Evolutionary conservation across 2,888 invertebrate genomes (phyloP), one percentile per base, ranked within the genome.

Genomic region (Rotaria macrura): DNA sequence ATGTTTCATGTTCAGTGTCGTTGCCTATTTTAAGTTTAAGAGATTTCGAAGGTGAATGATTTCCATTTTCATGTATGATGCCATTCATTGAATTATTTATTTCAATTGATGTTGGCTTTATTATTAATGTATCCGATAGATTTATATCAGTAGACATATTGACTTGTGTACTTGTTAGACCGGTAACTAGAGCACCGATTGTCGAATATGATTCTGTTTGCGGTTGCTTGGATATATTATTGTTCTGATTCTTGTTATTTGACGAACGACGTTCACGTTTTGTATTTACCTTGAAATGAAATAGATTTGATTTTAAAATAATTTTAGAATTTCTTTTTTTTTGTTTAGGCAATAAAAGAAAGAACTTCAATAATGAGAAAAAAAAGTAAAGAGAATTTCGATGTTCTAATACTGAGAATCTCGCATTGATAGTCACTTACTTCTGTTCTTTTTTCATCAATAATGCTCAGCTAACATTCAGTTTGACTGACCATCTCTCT

Each of bases 31-130:
- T 65, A 34, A 65, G 65, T 65, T 65, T 65, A 34, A 65, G 65
- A 20, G 65, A 65, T 65, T 65, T 65, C 20, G 65, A 65, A 34
- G 65, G 65, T 5, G 65, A 65, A 34, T 65, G 29, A 29, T 65
- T 65, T 34, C 34, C 7, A 65, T 65, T 65, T 34, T 65, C 65
- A 65, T 65, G 34, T 65, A 34, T 34, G 12, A 65, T 4, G 6
- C 65, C 65, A 34, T 34, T 65, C 0, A 34, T 20, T 17, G n/a
- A 20, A 40, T 43, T 79, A 43, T 43, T 79, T 7, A 79, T 79
- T 79, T 79, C 79, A 79, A 79, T 43, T 9, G 79, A 79, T 79
- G 79, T 79, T 79, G 79, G 43, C 43, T 79, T 79, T n/a, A 79
- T n/a, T 10, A 38, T n/a, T 65, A 20, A 29, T 34, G 65, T 34